Evolutionary conservation across 2,888 invertebrate genomes (phyloP), one percentile per base, ranked within the genome.

Genomic region (Cephus rjabovi): DNA sequence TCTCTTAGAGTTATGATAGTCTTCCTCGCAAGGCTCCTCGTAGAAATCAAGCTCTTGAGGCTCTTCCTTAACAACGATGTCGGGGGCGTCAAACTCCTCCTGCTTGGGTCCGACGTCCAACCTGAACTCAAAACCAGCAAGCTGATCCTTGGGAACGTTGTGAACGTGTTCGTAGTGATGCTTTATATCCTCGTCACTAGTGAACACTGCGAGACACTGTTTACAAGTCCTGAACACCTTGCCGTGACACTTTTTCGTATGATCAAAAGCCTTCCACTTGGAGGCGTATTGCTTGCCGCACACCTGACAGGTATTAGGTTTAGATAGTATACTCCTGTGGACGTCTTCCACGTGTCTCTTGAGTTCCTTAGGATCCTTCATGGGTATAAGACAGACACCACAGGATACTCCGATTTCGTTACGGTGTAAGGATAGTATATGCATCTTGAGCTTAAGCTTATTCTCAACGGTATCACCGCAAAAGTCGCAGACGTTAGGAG

Each of bases 281-380:
- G 93, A 93, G 0, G 93, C 93, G 83, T 94, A 94, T 80, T 93
- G 93, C 85, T 94, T 94, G 0, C 94, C 94, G 83, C 94, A 94
- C 1, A 94, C 93, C 35, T 93, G 92, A 82, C 94, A 94, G 0
- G 93, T 93, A 35, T 93, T 93, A 0, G 93, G 91, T 74, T 92
- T 93, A 11, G 90, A 88, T 3, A 94, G 83, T 12, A 93, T 92
- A 74, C 92, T 91, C 33, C 91, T 90, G 83, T 94, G 94, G 1
- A 92, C 91, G 74, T 93, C 88, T 76, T 92, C 92, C 0, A 94
- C 94, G 84, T 94, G 94, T 80, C 93, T 92, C 74, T 93, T 91
- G n/a, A 94, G 87, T 76, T 93, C 92, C 77, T 93, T 92, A 33
- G 93, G 93, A 77, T 92, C 93, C 78, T 93, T 93, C 88, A 94